Evolutionary conservation across 2,797 vertebrate species (phyloP).

Genomic region (Telmatherina bonti): DNA sequence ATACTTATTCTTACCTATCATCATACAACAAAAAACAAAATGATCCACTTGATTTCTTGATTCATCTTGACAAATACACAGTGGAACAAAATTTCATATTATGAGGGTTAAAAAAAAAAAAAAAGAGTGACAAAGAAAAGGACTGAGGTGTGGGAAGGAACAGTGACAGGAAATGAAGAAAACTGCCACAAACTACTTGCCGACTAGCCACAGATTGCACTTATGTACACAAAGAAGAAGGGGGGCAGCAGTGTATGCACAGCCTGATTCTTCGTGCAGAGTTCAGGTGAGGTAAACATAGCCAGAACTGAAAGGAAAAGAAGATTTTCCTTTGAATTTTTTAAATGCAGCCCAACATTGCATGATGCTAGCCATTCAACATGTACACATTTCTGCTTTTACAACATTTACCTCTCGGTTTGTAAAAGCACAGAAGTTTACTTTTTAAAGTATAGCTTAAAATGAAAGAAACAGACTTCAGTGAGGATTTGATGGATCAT

Average conservation of each 20-base stretch:
- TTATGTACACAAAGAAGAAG: conserved; percentile 55
- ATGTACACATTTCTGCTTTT: not conserved
- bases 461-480: not conserved
- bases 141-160: conserved; percentile 47
- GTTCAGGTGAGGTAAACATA: conserved; percentile 73
- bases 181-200: conserved; percentile 76
- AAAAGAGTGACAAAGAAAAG: conserved; percentile 19
- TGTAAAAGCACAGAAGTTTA: not conserved
- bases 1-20: not conserved
- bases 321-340: not conserved
- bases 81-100: conserved; percentile 23
- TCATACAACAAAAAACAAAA: too few species aligned
- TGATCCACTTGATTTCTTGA: conserved; percentile 4
- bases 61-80: conserved; percentile 29
- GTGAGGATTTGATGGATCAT: not conserved
- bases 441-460: not conserved
- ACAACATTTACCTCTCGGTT: not conserved
- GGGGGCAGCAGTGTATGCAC: conserved; percentile 63
- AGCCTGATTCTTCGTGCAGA: conserved; percentile 66
- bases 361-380: not conserved
- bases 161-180: conserved; percentile 79
- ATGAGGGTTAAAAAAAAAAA: conserved; percentile 8
- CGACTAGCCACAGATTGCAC: conserved; percentile 63
- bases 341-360: not conserved
- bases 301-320: conserved; percentile 30